A percentile compares a stretch with the other conserved stretches of the same genome.
These are phyloP conservation scores for Vanessa tameamea DNA, from an alignment of 1,140 invertebrate genomes.

Conservation along the genomic window DNA sequence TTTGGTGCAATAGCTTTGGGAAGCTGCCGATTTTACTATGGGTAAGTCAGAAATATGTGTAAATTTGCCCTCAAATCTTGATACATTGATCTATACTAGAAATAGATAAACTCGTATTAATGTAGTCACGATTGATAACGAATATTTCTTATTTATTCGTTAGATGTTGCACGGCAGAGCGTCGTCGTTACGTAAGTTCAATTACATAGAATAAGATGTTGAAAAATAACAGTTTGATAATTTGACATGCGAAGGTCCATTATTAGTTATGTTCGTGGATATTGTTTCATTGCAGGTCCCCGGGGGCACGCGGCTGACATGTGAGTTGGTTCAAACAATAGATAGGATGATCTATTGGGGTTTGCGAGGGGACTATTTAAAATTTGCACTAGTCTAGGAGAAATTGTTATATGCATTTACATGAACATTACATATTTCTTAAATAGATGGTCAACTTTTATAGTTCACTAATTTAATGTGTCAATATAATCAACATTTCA, in stretches of 20 bases:
- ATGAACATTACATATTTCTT: constrained; percentile 25
- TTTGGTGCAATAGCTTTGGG: constrained; percentile 13
- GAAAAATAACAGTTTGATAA: constrained; percentile 24
- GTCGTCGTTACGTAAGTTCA: constrained; percentile 37
- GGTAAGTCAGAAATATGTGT: constrained; percentile 19
- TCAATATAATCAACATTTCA: constrained; percentile 10
- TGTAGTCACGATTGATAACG: constrained; percentile 22
- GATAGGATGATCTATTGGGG: constrained; percentile 28
- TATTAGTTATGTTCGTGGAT: constrained; percentile 36
- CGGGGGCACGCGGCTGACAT: constrained; percentile 35
- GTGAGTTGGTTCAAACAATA: constrained; percentile 43
- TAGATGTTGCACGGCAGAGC: constrained; percentile 19
- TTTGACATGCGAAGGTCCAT: constrained; percentile 33
- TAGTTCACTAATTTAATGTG: constrained; percentile 1
- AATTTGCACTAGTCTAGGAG: constrained; percentile 26
- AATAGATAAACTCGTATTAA: not conserved
- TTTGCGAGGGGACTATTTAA: constrained; percentile 41
- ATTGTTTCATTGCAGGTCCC: constrained; percentile 44
- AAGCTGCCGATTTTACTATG: constrained; percentile 19
- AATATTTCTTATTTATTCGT: constrained; percentile 19
- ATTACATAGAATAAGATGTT: constrained; percentile 29
- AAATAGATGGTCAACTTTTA: constrained; percentile 27
- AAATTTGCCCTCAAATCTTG: not conserved
- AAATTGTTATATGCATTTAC: constrained; percentile 33
- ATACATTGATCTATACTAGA: not conserved